Evolutionary conservation across 1,140 invertebrate species (phyloP).

Genomic region (Pogonus chalceus): DNA sequence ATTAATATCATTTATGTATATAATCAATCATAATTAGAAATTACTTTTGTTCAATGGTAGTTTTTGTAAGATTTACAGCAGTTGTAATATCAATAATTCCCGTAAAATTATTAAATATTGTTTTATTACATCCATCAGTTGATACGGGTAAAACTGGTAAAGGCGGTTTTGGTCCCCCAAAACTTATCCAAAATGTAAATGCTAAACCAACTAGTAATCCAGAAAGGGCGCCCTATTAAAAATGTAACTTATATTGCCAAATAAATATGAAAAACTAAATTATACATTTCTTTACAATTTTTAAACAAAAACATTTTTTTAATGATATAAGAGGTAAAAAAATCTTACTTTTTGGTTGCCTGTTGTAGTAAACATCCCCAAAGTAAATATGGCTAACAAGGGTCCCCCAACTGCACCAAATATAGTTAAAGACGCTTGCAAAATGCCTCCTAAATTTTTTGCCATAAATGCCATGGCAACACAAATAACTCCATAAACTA

Average conservation of each 20-base stretch:
- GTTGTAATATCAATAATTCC: conserved; percentile 13
- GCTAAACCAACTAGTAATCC: conserved; percentile 55
- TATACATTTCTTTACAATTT: neutral
- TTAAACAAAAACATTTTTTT: neutral
- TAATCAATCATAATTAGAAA: neutral
- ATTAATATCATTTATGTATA: neutral
- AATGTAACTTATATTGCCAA: neutral
- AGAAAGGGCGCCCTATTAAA: conserved; percentile 51
- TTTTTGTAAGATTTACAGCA: conserved; percentile 1
- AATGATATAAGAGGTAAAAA: neutral
- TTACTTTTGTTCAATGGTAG: neutral
- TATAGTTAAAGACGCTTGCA: conserved; percentile 65
- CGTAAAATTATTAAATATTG: neutral
- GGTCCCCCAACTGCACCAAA: conserved; percentile 75
- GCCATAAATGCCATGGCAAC: conserved; percentile 65
- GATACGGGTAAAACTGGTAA: conserved; percentile 45
- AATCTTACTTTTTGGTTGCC: conserved; percentile 44
- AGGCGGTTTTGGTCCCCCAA: conserved; percentile 65
- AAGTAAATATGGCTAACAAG: conserved; percentile 63
- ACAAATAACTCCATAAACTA: conserved; percentile 57
- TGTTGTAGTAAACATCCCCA: conserved; percentile 60
- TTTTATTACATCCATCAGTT: conserved; percentile 43
- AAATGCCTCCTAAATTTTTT: conserved; percentile 57
- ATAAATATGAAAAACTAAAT: too few species aligned
- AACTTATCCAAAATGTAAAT: conserved; percentile 75